Percentiles rank a stretch among this genome's conserved stretches.
phyloP scores from a whole-genome alignment of 2,888 invertebrate species.

The Achlya flavicornis region DNA sequence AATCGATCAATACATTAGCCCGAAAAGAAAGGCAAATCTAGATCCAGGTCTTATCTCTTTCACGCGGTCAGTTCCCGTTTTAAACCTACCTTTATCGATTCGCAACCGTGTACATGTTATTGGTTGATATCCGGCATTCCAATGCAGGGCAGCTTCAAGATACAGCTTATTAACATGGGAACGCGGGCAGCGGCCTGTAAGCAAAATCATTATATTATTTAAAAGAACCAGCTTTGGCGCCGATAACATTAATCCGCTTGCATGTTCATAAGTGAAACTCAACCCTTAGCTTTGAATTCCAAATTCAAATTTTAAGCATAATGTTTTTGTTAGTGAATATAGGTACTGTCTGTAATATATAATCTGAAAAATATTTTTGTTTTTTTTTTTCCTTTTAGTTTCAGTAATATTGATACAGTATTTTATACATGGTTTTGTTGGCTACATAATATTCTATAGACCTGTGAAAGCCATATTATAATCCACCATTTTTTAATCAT shows the following conservation, averaged over 20 bases:
- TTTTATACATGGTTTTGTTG: not conserved
- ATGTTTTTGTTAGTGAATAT: too few species aligned
- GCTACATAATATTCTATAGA: not conserved
- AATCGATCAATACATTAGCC: slow-evolving; percentile 72
- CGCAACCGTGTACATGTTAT: slow-evolving; percentile 48
- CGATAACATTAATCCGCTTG: slow-evolving; percentile 53
- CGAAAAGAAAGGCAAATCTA: slow-evolving; percentile 75
- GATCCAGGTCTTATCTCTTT: slow-evolving; percentile 80
- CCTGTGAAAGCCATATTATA: not conserved
- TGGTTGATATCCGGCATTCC: slow-evolving; percentile 60
- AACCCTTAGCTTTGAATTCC: slow-evolving; percentile 11
- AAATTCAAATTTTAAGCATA: not conserved
- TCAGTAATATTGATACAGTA: not conserved
- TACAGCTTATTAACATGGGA: slow-evolving; percentile 92
- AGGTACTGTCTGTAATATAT: too few species aligned
- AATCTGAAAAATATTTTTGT: not conserved
- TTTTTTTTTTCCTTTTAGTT: not conserved
- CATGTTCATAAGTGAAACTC: slow-evolving; percentile 56
- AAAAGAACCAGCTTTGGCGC: slow-evolving; percentile 19
- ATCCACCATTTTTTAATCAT: not conserved
- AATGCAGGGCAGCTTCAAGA: slow-evolving; percentile 88
- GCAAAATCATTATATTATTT: slow-evolving; percentile 51
- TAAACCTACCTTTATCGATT: slow-evolving; percentile 69
- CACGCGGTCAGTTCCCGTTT: slow-evolving; percentile 52
- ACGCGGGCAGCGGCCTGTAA: slow-evolving; percentile 97